phyloP scores from a whole-genome alignment of 2,113 vertebrate genomes.

The Prunella himalayana region DNA sequence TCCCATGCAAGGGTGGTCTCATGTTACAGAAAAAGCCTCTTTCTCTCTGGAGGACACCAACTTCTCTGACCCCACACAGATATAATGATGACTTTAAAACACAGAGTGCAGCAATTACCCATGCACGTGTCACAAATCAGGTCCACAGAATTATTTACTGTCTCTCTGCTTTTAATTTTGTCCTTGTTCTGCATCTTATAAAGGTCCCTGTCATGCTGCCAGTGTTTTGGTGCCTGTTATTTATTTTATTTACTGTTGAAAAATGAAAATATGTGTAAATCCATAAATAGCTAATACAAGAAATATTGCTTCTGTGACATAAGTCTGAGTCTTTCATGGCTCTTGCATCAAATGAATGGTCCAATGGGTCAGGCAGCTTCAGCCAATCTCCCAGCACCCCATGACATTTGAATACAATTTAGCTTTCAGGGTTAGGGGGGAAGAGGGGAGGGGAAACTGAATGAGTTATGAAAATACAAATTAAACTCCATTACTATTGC shows the following conservation, averaged over 20 bases:
- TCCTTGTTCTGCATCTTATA: background rate
- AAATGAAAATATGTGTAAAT: constrained; percentile 34
- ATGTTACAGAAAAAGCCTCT: background rate
- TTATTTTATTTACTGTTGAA: constrained; percentile 48
- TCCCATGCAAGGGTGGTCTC: background rate
- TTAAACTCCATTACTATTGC: background rate
- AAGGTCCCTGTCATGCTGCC: background rate
- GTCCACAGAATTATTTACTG: background rate
- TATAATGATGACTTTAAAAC: background rate
- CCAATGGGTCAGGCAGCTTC: background rate
- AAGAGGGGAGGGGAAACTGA: background rate
- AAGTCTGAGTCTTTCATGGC: background rate
- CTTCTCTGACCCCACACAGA: background rate
- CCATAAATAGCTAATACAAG: constrained; percentile 8
- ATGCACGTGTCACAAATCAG: background rate
- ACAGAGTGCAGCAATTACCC: background rate
- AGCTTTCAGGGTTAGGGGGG: background rate
- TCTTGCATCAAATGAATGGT: background rate
- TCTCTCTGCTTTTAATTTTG: constrained; percentile 5
- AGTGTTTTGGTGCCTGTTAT: background rate
- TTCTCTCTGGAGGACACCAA: background rate
- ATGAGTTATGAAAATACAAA: constrained; percentile 29
- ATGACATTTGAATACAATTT: background rate
- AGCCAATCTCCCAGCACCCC: background rate
- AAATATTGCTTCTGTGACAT: background rate